Percentiles rank a stretch among this genome's conserved stretches.
These are phyloP conservation scores for Crotalus horridus DNA, from an alignment of 2,113 vertebrate genomes.

Conservation along the genomic window DNA sequence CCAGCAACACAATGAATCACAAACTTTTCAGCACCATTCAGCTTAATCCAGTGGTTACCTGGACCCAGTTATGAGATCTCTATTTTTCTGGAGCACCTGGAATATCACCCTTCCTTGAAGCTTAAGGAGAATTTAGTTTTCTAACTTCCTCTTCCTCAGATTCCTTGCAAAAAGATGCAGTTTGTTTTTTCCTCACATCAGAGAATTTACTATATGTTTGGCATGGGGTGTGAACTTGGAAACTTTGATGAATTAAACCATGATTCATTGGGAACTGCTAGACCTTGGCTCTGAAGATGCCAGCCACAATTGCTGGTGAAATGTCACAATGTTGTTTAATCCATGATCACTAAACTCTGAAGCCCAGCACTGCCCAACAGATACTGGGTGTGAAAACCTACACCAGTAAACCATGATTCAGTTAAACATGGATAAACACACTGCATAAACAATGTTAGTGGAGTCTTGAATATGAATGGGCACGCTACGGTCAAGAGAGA, in stretches of 20 bases:
- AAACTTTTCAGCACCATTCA: neutral
- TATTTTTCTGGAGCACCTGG: neutral
- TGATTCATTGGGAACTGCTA: neutral
- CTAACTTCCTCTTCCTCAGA: neutral
- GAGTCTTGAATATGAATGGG: conserved; percentile 10
- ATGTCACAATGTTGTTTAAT: neutral
- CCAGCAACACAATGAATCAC: neutral
- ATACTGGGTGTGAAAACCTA: neutral
- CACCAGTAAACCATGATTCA: neutral
- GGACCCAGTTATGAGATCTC: neutral
- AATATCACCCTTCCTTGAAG: neutral
- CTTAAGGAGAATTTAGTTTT: neutral
- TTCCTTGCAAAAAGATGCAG: neutral
- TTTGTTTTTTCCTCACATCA: neutral
- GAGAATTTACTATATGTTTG: neutral
- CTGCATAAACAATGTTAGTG: neutral
- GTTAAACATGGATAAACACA: neutral
- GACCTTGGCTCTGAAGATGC: neutral
- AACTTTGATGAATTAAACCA: neutral
- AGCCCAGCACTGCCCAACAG: neutral
- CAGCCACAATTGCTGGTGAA: neutral
- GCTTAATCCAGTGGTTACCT: neutral
- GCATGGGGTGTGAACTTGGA: neutral
- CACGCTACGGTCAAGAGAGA: neutral
- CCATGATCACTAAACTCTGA: neutral